Percentiles rank a stretch among this genome's conserved stretches.
Conservation (phyloP, 2,888 invertebrate species). For the Hyposoter dolosus region DNA sequence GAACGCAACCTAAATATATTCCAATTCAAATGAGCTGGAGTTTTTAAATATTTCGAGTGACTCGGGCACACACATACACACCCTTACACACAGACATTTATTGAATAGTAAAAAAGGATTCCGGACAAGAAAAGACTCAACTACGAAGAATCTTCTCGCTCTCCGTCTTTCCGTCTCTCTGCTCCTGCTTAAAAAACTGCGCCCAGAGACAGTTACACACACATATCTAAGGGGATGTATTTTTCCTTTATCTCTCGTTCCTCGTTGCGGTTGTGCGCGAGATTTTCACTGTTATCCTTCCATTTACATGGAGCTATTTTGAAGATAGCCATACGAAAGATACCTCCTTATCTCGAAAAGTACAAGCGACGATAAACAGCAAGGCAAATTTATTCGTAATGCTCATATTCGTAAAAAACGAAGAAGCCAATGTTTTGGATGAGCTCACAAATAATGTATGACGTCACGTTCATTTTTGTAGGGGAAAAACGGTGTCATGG, state of each 20-base stretch:
- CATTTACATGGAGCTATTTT: slow-evolving; percentile 42
- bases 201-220: background rate
- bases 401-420: background rate
- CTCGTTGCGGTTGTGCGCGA: slow-evolving; percentile 26
- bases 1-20: slow-evolving; percentile 73
- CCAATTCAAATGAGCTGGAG: slow-evolving; percentile 79
- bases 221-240: background rate
- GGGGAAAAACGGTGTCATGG: background rate
- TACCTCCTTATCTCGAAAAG: slow-evolving; percentile 23
- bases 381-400: background rate
- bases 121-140: slow-evolving; percentile 30
- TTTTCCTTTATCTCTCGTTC: slow-evolving; percentile 25
- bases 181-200: background rate
- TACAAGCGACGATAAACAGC: background rate
- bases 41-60: slow-evolving; percentile 78
- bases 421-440: background rate
- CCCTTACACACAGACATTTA: background rate
- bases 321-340: slow-evolving; percentile 6
- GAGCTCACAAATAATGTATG: background rate
- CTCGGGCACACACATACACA: slow-evolving; percentile 63
- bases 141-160: slow-evolving; percentile 37
- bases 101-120: slow-evolving; percentile 27
- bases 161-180: background rate
- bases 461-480: background rate
- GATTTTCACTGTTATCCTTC: slow-evolving; percentile 38